A percentile compares a stretch with the other conserved stretches of the same genome.
These are phyloP conservation scores for Cepaea hortensis DNA, from an alignment of 2,888 invertebrate species.

Conservation along the genomic window DNA sequence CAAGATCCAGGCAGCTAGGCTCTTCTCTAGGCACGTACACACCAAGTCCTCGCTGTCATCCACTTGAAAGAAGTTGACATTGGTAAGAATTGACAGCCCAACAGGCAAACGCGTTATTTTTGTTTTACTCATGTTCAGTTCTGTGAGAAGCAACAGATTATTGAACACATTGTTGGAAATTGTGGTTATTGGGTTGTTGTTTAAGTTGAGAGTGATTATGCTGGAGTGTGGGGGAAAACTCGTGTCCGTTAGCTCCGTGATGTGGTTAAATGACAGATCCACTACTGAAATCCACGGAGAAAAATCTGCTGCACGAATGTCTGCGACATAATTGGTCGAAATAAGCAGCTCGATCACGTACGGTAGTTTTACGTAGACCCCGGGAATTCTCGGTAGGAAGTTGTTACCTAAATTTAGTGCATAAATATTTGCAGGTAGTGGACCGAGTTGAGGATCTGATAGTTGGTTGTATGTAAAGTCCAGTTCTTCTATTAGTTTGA, in stretches of 20 bases:
- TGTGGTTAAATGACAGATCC: not conserved
- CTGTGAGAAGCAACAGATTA: not conserved
- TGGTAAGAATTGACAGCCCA: not conserved
- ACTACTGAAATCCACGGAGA: not conserved
- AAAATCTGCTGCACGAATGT: not conserved
- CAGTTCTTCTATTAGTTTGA: not conserved
- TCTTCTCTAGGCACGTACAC: constrained; percentile 4
- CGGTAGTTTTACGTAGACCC: not conserved
- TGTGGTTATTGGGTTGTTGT: constrained; percentile 2
- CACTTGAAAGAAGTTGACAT: not conserved
- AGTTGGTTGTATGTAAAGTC: not conserved
- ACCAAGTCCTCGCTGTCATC: not conserved
- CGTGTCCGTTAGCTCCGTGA: not conserved
- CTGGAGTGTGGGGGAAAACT: not conserved
- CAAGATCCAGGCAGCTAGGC: not conserved
- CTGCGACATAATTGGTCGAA: not conserved
- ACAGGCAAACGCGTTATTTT: not conserved
- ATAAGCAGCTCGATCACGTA: not conserved
- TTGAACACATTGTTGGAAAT: not conserved
- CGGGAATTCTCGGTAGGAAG: not conserved
- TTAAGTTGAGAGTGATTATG: not conserved
- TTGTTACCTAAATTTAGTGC: not conserved
- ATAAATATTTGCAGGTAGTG: not conserved
- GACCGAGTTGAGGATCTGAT: not conserved
- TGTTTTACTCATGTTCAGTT: not conserved